Conservation (phyloP, 2,888 invertebrate genomes). For the Phyllotreta striolata region DNA sequence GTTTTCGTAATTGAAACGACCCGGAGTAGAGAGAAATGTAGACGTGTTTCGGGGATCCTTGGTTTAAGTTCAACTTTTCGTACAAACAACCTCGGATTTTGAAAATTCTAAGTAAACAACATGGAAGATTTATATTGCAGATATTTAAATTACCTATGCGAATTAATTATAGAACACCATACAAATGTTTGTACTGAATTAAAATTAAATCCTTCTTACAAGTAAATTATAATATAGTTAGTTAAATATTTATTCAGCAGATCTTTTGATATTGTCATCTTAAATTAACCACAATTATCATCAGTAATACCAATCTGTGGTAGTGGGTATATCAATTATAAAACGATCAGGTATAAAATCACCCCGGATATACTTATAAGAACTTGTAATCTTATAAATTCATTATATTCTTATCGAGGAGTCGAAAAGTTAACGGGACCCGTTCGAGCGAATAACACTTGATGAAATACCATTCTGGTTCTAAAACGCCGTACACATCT, state of each 20-base stretch:
- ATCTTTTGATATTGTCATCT: too few species aligned
- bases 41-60: constrained; percentile 23
- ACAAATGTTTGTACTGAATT: too few species aligned
- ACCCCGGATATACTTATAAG: constrained; percentile 1
- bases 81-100: not conserved
- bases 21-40: constrained; percentile 16
- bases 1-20: constrained; percentile 26
- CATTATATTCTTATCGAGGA: constrained; percentile 40
- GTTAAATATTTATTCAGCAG: too few species aligned
- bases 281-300: too few species aligned
- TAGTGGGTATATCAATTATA: too few species aligned
- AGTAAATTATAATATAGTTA: too few species aligned
- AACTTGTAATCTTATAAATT: constrained; percentile 3
- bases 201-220: too few species aligned
- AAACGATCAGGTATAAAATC: too few species aligned
- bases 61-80: not conserved
- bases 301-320: too few species aligned
- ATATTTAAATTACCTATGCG: too few species aligned
- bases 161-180: too few species aligned
- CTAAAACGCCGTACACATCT: constrained; percentile 40
- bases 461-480: constrained; percentile 52
- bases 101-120: constrained; percentile 7
- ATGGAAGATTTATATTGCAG: not conserved
- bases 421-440: constrained; percentile 51
- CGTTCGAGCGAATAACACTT: constrained; percentile 53